Percentiles rank a stretch among this genome's conserved stretches.
These are phyloP conservation scores for Stenodera caucasica DNA, from an alignment of 2,888 invertebrate genomes.

Conservation along the genomic window DNA sequence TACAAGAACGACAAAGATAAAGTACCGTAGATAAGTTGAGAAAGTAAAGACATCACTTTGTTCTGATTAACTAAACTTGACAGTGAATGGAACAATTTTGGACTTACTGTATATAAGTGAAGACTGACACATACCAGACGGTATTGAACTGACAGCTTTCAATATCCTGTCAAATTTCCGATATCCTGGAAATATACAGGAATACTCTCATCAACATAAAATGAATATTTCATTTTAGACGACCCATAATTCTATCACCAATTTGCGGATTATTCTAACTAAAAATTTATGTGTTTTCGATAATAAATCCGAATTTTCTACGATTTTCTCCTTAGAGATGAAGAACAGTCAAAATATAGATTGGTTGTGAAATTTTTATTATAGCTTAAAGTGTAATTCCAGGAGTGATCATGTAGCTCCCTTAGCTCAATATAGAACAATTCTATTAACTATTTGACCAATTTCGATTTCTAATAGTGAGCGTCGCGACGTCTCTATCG, in stretches of 20 bases:
- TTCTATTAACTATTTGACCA: conserved; percentile 28
- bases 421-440: conserved; percentile 19
- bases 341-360: too few species aligned
- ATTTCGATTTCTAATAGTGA: conserved; percentile 20
- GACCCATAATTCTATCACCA: too few species aligned
- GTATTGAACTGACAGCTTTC: conserved; percentile 28
- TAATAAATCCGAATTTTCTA: too few species aligned
- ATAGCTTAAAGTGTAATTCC: not conserved
- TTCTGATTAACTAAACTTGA: conserved; percentile 16
- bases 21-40: conserved; percentile 10
- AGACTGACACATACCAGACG: conserved; percentile 24
- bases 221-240: not conserved
- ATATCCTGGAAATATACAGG: conserved; percentile 23
- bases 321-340: too few species aligned
- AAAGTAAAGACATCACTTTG: conserved; percentile 17
- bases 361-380: not conserved
- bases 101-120: not conserved
- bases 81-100: conserved; percentile 14
- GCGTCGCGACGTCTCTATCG: conserved; percentile 26
- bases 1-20: conserved; percentile 9
- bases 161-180: conserved; percentile 35
- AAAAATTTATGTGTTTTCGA: too few species aligned
- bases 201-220: not conserved
- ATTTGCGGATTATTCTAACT: too few species aligned
- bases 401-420: not conserved